phyloP scores from a whole-genome alignment of 1,140 invertebrate genomes.

The Oedothorax gibbosus region DNA sequence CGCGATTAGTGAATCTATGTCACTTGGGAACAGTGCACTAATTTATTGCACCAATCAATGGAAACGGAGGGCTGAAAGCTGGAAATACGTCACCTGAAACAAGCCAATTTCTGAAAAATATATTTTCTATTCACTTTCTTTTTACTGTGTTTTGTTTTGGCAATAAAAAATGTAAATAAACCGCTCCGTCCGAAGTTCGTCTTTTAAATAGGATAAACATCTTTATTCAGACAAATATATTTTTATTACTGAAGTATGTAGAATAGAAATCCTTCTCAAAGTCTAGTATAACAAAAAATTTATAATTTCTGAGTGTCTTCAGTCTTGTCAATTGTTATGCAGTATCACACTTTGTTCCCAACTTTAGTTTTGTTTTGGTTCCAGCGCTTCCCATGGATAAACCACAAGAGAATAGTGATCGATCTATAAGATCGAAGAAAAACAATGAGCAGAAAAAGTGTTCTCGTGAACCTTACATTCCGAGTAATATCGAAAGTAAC shows the following conservation, averaged over 20 bases:
- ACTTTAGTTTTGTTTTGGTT: slow-evolving; percentile 28
- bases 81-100: no score
- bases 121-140: no score
- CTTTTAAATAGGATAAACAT: slow-evolving; percentile 9
- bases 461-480: not conserved
- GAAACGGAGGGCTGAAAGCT: no score
- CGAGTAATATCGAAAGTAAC: no score
- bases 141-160: not conserved
- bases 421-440: not conserved
- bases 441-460: not conserved
- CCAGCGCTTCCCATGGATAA: slow-evolving; percentile 14
- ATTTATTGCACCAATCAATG: no score
- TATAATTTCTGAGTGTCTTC: not conserved
- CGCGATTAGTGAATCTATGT: no score
- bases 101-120: no score
- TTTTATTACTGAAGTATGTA: not conserved
- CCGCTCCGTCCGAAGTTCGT: slow-evolving; percentile 39
- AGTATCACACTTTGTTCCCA: not conserved
- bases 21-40: no score
- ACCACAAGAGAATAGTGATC: not conserved
- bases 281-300: not conserved
- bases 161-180: slow-evolving; percentile 23
- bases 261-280: not conserved
- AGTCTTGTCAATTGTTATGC: slow-evolving; percentile 22
- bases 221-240: not conserved